Evolutionary conservation across 2,888 invertebrate species (phyloP).

Genomic region (Brachyptera risi): DNA sequence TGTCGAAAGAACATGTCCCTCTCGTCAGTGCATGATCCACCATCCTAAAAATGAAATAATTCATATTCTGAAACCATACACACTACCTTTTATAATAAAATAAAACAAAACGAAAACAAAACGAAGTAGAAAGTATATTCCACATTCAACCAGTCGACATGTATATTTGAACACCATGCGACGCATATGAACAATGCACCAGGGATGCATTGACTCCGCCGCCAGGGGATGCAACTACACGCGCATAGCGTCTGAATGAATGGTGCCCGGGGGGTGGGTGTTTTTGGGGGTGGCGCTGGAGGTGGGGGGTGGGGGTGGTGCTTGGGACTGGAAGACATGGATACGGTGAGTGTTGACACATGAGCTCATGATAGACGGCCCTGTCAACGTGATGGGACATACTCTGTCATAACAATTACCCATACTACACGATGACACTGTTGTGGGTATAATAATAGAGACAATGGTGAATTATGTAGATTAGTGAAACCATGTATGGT

Average conservation of each 20-base stretch:
- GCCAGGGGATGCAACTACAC: background rate
- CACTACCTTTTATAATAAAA: too few species aligned
- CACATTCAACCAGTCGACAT: background rate
- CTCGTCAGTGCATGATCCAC: too few species aligned
- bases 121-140: background rate
- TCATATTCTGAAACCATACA: too few species aligned
- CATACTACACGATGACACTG: too few species aligned
- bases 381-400: background rate
- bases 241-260: background rate
- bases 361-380: conserved; percentile 6
- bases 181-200: background rate
- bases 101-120: too few species aligned
- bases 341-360: conserved; percentile 11
- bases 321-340: background rate
- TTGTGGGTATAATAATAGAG: too few species aligned
- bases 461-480: too few species aligned
- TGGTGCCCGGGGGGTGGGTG: background rate
- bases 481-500: too few species aligned
- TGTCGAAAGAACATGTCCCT: too few species aligned
- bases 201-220: background rate
- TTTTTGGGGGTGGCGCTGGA: background rate
- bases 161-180: background rate
- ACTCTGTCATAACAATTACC: background rate
- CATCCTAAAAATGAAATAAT: too few species aligned
- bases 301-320: background rate